Evolutionary conservation across 2,888 invertebrate genomes (phyloP).

Genomic region (Limulus polyphemus): DNA sequence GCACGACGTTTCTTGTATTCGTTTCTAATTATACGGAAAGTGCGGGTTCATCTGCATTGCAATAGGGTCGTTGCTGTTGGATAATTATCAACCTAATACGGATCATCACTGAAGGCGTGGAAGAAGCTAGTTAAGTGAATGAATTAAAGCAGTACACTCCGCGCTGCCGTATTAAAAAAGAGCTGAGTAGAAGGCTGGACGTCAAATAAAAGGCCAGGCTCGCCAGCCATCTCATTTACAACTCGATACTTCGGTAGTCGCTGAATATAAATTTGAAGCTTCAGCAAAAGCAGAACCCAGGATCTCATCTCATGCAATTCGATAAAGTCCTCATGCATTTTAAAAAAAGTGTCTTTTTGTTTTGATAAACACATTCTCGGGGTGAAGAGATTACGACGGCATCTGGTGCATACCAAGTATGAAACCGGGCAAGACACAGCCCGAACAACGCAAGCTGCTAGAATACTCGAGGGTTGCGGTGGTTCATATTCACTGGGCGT

Average conservation of each 20-base stretch:
- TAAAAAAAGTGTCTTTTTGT: slow-evolving; percentile 12
- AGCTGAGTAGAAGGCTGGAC: background rate
- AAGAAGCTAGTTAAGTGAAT: slow-evolving; percentile 22
- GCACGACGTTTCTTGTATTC: slow-evolving; percentile 20
- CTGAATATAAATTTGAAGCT: no score
- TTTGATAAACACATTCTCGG: slow-evolving; percentile 22
- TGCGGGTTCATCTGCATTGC: slow-evolving; percentile 24
- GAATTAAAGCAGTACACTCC: slow-evolving; percentile 19
- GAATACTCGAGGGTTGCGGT: no score
- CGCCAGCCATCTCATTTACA: slow-evolving; percentile 16
- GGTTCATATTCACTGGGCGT: no score
- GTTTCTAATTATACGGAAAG: slow-evolving; percentile 23
- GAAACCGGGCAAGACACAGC: no score
- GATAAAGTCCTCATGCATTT: slow-evolving; percentile 19
- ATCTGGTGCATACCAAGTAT: no score
- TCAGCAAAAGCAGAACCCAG: slow-evolving; percentile 1
- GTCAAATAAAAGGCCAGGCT: background rate
- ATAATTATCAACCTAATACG: slow-evolving; percentile 26
- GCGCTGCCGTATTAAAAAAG: slow-evolving; percentile 11
- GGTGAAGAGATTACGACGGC: no score
- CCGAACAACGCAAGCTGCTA: no score
- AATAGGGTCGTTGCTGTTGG: slow-evolving; percentile 13
- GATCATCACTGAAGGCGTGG: slow-evolving; percentile 21
- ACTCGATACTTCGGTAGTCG: slow-evolving; percentile 6
- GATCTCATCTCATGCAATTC: slow-evolving; percentile 16